Conservation (phyloP, 2,797 vertebrate species). For the Pangasius krempfi region DNA sequence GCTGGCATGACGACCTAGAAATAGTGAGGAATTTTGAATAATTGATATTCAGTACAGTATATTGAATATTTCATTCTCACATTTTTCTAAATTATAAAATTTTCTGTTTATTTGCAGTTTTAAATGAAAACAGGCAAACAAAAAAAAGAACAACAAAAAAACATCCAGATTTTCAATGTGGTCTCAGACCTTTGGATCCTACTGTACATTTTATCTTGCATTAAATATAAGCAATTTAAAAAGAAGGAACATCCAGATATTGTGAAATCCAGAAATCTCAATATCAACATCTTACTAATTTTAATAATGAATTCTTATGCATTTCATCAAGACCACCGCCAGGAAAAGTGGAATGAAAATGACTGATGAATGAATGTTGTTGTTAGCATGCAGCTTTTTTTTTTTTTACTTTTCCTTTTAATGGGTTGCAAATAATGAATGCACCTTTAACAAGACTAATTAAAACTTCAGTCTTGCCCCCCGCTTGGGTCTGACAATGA, state of each 20-base stretch:
- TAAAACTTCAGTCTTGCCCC: constrained; percentile 43
- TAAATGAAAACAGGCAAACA: background rate
- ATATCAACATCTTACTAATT: background rate
- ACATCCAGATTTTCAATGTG: background rate
- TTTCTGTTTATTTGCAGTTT: background rate
- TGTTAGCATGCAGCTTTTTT: background rate
- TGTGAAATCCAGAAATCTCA: background rate
- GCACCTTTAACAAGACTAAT: constrained; percentile 40
- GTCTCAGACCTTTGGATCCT: background rate
- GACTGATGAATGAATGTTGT: background rate
- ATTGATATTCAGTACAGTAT: background rate
- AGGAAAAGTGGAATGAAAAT: background rate
- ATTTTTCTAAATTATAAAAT: background rate
- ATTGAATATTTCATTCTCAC: no score
- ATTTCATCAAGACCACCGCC: background rate
- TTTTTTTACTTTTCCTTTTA: constrained; percentile 6
- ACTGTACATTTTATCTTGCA: background rate
- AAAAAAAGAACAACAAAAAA: no score
- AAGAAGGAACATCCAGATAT: background rate
- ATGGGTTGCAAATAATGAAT: constrained; percentile 30
- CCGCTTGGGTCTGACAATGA: constrained; percentile 30
- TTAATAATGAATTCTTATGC: background rate
- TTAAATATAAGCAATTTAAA: background rate
- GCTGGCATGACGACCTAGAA: background rate
- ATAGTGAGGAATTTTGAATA: background rate